Base-by-base conservation (phyloP, 2,888 invertebrate species). In the Deilephila porcellus region DNA sequence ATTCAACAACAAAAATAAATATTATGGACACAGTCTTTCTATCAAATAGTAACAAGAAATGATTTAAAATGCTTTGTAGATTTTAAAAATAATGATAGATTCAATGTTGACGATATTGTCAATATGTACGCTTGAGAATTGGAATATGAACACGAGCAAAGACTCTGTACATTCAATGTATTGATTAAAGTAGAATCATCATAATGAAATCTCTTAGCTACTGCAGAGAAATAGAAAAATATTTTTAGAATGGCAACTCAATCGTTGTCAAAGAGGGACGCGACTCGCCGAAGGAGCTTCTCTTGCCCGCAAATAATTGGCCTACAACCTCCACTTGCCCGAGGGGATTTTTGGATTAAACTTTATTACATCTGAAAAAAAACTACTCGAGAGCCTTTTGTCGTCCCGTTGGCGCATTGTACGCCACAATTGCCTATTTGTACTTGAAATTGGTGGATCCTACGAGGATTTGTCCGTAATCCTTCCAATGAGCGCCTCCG, bases 341-440 rank as follows among this genome's bases (percentile, higher is more conserved):
- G 80, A 80, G 84, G 90, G 90, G 91, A 91, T 91, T 90, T 92
- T 85, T 81, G 88, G 91, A 92, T 93, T 91, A 89, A 86, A 87
- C 86, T 89, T 87, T 85, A 89, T 88, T 86, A 86, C 86, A 79
- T 81, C 78, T 79, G 75, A 76, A 81, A 84, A 85, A 83, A 82
- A 84, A 82, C 83, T 82, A 84, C 79, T 83, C 78, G 80, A 79
- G 76, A 72, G 75, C 67, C 82, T 79, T 83, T 87, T 88, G 86
- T 87, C 80, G 74, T 78, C 79, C 81, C 76, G 82, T 81, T 76
- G 75, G 74, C 74, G 70, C 79, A 84, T 86, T 86, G 87, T 86
- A 76, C 32, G 71, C 71, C 70, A 80, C 78, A 81, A 80, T 83
- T 72, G 78, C 71, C 72, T 81, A 81, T 83, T 85, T 84, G 83